These are phyloP conservation scores for Sycophila sp. DNA, from an alignment of 1,140 invertebrate genomes.

Conservation along the genomic window DNA sequence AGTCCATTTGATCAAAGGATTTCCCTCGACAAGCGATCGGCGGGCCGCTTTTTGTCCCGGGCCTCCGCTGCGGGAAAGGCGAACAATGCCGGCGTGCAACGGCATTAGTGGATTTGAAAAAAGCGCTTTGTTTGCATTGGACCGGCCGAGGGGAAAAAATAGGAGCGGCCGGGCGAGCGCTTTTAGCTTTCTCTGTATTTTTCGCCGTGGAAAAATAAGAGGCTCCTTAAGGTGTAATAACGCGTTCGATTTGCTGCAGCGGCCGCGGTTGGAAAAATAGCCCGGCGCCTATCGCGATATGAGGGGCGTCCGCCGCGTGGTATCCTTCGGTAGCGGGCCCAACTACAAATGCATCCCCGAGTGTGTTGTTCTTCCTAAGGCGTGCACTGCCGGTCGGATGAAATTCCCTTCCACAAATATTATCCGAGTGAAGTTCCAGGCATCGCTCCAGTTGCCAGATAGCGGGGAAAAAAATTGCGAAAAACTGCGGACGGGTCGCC, in stretches of 20 bases:
- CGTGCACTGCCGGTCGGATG: too few species aligned
- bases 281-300: conserved; percentile 27
- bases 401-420: too few species aligned
- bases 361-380: not conserved
- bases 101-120: conserved; percentile 31
- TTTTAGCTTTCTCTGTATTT: conserved; percentile 1
- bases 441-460: too few species aligned
- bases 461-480: not conserved
- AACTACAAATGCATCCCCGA: too few species aligned
- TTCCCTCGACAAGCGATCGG: too few species aligned
- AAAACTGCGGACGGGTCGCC: not conserved
- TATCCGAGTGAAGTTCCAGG: too few species aligned
- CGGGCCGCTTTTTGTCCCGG: not conserved
- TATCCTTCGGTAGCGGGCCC: too few species aligned
- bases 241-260: conserved; percentile 23
- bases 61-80: not conserved
- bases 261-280: not conserved
- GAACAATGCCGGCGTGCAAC: conserved; percentile 17
- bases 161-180: not conserved
- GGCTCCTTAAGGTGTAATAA: conserved; percentile 25
- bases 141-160: not conserved
- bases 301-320: too few species aligned
- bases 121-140: conserved; percentile 14
- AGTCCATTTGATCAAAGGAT: too few species aligned
- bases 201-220: conserved; percentile 32